phyloP scores from a whole-genome alignment of 1,140 invertebrate genomes.

The Macrobrachium nipponense region DNA sequence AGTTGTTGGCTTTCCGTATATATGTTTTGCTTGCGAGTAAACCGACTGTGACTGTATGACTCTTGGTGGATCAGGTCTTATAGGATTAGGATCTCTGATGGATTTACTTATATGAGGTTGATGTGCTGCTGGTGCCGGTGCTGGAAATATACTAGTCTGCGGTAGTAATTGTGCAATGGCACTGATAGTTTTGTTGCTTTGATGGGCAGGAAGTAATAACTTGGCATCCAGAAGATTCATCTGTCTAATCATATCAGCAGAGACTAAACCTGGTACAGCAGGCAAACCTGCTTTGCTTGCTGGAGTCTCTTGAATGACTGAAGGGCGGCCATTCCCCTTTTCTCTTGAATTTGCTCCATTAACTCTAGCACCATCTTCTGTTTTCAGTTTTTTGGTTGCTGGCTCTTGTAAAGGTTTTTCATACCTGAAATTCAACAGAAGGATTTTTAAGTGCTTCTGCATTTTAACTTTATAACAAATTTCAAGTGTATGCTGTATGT shows the following conservation, averaged over 20 bases:
- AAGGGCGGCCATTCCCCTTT: constrained; percentile 38
- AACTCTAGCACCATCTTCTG: constrained; percentile 59
- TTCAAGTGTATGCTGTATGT: too few relatives aligned
- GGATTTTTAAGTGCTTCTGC: not conserved
- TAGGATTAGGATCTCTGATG: constrained; percentile 51
- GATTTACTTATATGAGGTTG: constrained; percentile 55
- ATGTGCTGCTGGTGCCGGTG: constrained; percentile 60
- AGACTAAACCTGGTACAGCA: constrained; percentile 61
- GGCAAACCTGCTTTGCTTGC: constrained; percentile 39
- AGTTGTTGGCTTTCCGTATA: constrained; percentile 63
- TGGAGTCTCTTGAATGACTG: constrained; percentile 53
- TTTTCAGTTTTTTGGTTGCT: constrained; percentile 56
- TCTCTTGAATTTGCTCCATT: constrained; percentile 58
- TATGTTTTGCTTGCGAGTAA: constrained; percentile 62
- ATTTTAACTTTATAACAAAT: too few relatives aligned
- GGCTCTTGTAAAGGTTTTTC: constrained; percentile 57
- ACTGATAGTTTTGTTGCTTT: constrained; percentile 64
- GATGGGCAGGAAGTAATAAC: constrained; percentile 63
- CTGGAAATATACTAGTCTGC: constrained; percentile 63
- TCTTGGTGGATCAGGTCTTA: constrained; percentile 59
- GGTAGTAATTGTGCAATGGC: constrained; percentile 62
- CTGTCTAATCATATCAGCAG: constrained; percentile 60
- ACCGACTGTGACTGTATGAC: constrained; percentile 64
- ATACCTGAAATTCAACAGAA: constrained; percentile 44
- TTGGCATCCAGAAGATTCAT: constrained; percentile 63